Evolutionary conservation across 2,113 vertebrate genomes (phyloP).

Genomic region (Gadus macrocephalus): DNA sequence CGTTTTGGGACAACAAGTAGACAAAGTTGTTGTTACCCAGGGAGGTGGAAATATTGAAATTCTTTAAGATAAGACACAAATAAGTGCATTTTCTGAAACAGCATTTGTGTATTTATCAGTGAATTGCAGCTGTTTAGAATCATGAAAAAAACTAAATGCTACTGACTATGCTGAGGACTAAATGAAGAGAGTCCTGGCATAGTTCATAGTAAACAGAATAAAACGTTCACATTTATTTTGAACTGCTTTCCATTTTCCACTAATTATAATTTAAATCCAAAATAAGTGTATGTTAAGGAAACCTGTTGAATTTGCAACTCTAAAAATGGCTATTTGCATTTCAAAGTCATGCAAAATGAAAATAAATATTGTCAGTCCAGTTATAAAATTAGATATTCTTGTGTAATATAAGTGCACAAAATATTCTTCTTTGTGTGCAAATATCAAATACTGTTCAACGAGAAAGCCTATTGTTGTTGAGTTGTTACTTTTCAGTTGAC

Average conservation of each 20-base stretch:
- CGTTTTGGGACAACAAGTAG: neutral
- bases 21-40: slow-evolving; percentile 4
- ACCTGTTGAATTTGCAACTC: no score
- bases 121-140: slow-evolving; percentile 24
- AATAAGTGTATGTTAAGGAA: no score
- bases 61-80: slow-evolving; percentile 32
- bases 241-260: neutral
- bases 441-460: neutral
- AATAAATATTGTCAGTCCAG: slow-evolving; percentile 16
- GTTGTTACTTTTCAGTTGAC: no score
- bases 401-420: slow-evolving; percentile 10
- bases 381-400: no score
- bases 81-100: slow-evolving; percentile 23
- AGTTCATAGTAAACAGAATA: slow-evolving; percentile 24
- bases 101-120: slow-evolving; percentile 21
- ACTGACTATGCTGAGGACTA: slow-evolving; percentile 29
- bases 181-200: slow-evolving; percentile 26
- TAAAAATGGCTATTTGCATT: no score
- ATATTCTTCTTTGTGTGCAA: neutral
- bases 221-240: no score
- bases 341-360: no score
- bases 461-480: neutral
- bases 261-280: no score
- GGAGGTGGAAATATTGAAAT: slow-evolving; percentile 20
- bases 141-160: slow-evolving; percentile 18